A percentile compares a stretch with the other conserved stretches of the same genome.
phyloP scores from a whole-genome alignment of 2,888 invertebrate species.

The Pegoplata infirma region DNA sequence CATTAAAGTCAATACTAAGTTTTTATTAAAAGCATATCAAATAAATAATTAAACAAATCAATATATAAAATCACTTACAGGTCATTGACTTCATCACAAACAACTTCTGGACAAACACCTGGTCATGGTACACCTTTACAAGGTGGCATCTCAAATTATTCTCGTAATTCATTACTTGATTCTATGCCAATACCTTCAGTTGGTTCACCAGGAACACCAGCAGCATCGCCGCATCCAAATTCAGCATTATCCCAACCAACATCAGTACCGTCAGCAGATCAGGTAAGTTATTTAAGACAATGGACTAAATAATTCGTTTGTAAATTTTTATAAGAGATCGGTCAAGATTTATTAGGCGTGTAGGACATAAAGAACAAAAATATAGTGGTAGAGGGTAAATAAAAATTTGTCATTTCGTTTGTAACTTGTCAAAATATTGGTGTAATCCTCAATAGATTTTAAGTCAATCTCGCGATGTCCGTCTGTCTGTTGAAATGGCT shows the following conservation, averaged over 20 bases:
- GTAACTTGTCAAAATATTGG: no score
- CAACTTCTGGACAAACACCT: constrained; percentile 59
- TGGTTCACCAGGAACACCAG: constrained; percentile 83
- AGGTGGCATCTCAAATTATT: constrained; percentile 84
- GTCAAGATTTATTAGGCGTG: no score
- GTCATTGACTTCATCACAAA: constrained; percentile 59
- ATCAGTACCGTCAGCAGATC: constrained; percentile 82
- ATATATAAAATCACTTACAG: constrained; percentile 38
- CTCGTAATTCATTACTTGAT: constrained; percentile 79
- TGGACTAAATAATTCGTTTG: no score
- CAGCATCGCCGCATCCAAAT: constrained; percentile 82
- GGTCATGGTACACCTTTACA: constrained; percentile 79
- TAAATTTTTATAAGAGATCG: no score
- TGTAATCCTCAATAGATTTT: no score
- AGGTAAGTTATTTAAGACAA: no score
- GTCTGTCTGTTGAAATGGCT: no score
- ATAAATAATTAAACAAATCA: neutral
- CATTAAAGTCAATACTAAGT: neutral
- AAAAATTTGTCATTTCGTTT: no score
- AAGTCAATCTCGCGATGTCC: no score
- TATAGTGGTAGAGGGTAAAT: no score
- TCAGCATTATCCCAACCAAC: constrained; percentile 85
- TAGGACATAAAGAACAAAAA: no score
- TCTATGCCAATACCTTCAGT: constrained; percentile 79
- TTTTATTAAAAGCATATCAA: neutral